Evolutionary conservation across 2,113 vertebrate genomes (phyloP), one percentile per base, ranked within the genome.

Genomic region (Solea senegalensis): DNA sequence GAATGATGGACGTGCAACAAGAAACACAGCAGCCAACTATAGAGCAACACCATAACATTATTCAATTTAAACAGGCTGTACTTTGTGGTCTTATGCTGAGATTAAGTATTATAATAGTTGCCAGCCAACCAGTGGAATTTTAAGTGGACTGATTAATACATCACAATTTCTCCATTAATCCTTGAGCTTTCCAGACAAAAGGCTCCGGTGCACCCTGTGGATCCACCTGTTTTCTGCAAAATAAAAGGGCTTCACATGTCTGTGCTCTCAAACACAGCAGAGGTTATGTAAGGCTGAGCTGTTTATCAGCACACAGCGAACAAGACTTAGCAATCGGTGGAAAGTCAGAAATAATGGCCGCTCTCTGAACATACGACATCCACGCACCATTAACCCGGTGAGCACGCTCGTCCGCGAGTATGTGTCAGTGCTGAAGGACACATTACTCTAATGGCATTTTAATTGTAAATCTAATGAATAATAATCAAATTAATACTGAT

Each of bases 361-460:
- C 45, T 14, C 45, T 48, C 45, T 48, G 54, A 74, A 56, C 34
- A 63, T 45, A 44, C 45, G 8, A 65, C 0, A 64, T 54, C 45
- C 45, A 48, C 14, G 45, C 9, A 48, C 45, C 9, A 13, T 48
- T 48, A 48, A 48, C 45, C 45, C 12, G 45, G 14, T 48, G 9
- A 12, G 10, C 14, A 14, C 11, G 12, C 45, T 48, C 14, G 10
- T 48, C 4, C 5, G 4, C 4, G 45, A 48, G 12, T 62, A 28
- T 60, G 64, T 49, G 1, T 41, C 39, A 53, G 8, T 28, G 54
- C 40, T 74, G n/a, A 46, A 55, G 13, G 71, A 76, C 48, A 28
- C n/a, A 68, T 74, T 26, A 68, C 34, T 74, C 63, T 56, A 72
- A 80, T 71, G 70, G 28, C 44, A 72, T 78, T 76, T 78, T 57